These are phyloP conservation scores for Azemiops feae DNA, from an alignment of 2,113 vertebrate genomes.

Conservation along the genomic window DNA sequence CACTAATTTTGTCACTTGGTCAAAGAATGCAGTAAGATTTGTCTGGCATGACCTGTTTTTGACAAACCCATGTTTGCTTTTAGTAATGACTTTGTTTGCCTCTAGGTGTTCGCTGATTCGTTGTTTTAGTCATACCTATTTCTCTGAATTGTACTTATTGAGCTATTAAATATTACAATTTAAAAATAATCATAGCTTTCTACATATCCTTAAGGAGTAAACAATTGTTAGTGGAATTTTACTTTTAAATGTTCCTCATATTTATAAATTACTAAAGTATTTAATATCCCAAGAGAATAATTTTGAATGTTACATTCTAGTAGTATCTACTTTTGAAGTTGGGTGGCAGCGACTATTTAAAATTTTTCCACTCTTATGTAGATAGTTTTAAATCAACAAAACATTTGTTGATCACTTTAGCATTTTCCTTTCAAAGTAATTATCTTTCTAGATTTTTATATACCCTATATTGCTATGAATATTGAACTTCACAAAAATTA, in stretches of 20 bases:
- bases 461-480: background rate
- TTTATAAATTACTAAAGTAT: background rate
- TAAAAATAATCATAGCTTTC: background rate
- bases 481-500: background rate
- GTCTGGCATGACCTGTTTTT: no score
- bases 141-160: background rate
- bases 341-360: background rate
- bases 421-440: background rate
- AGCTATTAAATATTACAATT: background rate
- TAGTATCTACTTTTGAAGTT: background rate
- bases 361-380: background rate
- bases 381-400: background rate
- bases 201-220: background rate
- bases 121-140: background rate
- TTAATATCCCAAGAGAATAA: background rate
- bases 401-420: background rate
- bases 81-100: no score
- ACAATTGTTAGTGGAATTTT: background rate
- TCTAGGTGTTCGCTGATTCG: no score
- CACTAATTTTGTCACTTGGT: no score
- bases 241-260: background rate
- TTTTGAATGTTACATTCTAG: background rate
- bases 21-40: no score
- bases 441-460: background rate
- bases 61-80: no score